phyloP scores from a whole-genome alignment of 1,140 invertebrate species.

The Drosophila yakuba region DNA sequence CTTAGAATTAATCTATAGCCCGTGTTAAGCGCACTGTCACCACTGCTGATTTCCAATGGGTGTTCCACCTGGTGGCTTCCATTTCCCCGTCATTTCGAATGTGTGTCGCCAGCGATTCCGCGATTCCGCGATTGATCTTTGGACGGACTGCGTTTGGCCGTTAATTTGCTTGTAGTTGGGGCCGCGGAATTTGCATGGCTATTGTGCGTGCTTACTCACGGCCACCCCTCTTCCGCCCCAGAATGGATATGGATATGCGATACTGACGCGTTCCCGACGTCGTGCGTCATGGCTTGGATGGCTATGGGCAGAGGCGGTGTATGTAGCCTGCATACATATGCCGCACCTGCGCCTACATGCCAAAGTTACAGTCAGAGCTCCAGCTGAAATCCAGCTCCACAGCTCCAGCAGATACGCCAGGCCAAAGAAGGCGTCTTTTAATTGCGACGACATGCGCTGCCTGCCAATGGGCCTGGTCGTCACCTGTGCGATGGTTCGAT shows the following conservation, averaged over 20 bases:
- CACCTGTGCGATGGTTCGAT: slow-evolving; percentile 59
- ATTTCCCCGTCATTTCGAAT: slow-evolving; percentile 10
- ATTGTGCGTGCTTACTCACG: slow-evolving; percentile 62
- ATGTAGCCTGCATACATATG: slow-evolving; percentile 71
- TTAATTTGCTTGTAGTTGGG: slow-evolving; percentile 64
- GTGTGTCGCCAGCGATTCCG: slow-evolving; percentile 22
- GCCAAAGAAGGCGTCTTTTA: slow-evolving; percentile 79
- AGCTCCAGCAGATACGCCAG: slow-evolving; percentile 31
- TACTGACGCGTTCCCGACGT: slow-evolving; percentile 29
- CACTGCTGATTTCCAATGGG: not conserved
- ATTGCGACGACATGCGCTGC: slow-evolving; percentile 72
- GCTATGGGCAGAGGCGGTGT: slow-evolving; percentile 13
- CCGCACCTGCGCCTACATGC: slow-evolving; percentile 76
- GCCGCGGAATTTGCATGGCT: slow-evolving; percentile 65
- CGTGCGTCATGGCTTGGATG: slow-evolving; percentile 61
- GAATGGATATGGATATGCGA: not conserved
- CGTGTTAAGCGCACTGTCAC: not conserved
- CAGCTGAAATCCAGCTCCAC: not conserved
- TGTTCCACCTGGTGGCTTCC: slow-evolving; percentile 11
- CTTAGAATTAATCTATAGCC: not conserved
- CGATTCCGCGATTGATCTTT: slow-evolving; percentile 65
- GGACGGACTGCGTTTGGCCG: slow-evolving; percentile 60
- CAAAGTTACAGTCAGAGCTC: slow-evolving; percentile 36
- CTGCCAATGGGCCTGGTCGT: slow-evolving; percentile 70
- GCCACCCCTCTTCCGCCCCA: slow-evolving; percentile 13